Conservation (phyloP, 1,140 invertebrate species). For the Ceratina calcarata region DNA sequence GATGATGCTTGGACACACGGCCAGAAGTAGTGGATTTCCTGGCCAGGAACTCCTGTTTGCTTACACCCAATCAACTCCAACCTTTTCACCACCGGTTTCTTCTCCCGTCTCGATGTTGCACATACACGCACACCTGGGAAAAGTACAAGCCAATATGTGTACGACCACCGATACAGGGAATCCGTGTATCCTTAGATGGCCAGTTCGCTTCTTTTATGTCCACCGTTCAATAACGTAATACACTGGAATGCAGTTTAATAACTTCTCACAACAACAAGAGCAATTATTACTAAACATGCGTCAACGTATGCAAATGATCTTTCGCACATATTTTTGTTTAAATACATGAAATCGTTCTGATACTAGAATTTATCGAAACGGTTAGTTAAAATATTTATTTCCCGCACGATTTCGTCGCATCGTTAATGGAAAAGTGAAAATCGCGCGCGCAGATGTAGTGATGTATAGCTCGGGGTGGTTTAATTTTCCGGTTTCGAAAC, state of each 20-base stretch:
- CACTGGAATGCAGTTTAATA: neutral
- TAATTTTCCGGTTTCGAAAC: constrained; percentile 48
- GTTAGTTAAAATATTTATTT: neutral
- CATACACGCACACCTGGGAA: neutral
- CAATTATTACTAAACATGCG: no score
- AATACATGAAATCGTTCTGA: no score
- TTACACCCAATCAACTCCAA: constrained; percentile 65
- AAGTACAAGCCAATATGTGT: no score
- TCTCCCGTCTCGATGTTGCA: constrained; percentile 8
- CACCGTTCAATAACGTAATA: neutral
- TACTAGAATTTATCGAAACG: neutral
- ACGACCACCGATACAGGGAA: neutral
- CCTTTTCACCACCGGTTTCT: constrained; percentile 37
- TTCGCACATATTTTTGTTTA: no score
- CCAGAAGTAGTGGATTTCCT: constrained; percentile 58
- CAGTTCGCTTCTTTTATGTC: constrained; percentile 9
- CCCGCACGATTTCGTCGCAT: neutral
- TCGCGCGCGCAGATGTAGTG: constrained; percentile 14
- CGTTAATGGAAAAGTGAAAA: constrained; percentile 34
- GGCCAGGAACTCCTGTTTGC: constrained; percentile 56
- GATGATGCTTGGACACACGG: constrained; percentile 56
- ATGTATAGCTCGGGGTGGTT: constrained; percentile 46
- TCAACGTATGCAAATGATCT: neutral
- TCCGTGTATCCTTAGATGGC: constrained; percentile 14
- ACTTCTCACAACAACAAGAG: no score